Evolutionary conservation across 1,140 invertebrate genomes (phyloP), one percentile per base, ranked within the genome.

Genomic region (Drosophila tani): DNA sequence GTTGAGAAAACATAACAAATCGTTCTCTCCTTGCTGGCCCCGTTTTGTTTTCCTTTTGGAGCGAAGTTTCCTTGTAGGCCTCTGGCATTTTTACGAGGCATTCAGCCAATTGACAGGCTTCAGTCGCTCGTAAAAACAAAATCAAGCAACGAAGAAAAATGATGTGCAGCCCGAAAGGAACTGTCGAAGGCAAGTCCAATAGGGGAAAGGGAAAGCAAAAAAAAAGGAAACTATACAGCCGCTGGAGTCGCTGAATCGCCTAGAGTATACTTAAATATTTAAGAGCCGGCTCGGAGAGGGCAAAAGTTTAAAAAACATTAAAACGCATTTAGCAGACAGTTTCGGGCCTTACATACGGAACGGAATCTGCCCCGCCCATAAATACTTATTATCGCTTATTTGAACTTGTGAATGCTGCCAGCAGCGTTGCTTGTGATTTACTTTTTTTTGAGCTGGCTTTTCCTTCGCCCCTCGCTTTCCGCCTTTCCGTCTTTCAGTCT

Each of bases 31-130:
- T 43, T 17, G 60, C 50, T 71, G 67, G 62, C 45, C 63, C 38
- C 49, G 40, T 70, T 70, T 67, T 55, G 40, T 68, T 55, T 45
- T 59, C 55, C 19, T 45, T 75, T 32, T 3, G 47, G 24, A 32
- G 57, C 29, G 21, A 57, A 38, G 51, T 45, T 47, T 47, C 29
- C 62, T 67, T 74, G 76, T 85, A 82, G 82, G 82, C 85, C 85
- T 85, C 76, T 77, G 87, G 80, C 82, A 91, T 82, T 91, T 91
- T 84, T 91, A 86, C 83, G 84, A 91, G 88, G 88, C 88, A 91
- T 91, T 91, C 88, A 91, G 84, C 88, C 88, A 91, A 91, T 91
- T 91, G 88, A 91, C 88, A 91, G 88, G 88, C 81, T 91, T 91
- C 88, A 90, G 60, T 91, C 81, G 84, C 86, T 91, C 85, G 82